Evolutionary conservation across 1,140 invertebrate genomes (phyloP).

Genomic region (Papilio aristodemus): DNA sequence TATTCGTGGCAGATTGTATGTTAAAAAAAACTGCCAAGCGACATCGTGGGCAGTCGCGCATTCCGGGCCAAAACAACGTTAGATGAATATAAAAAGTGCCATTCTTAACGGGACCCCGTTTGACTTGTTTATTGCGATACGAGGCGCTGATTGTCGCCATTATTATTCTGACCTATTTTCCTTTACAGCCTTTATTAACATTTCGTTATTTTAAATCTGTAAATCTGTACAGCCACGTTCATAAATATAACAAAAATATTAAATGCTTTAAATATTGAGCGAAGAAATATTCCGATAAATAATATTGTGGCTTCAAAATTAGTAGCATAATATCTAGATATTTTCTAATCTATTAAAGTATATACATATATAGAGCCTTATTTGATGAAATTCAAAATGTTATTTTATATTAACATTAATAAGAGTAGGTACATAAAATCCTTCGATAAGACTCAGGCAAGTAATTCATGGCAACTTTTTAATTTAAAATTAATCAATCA

Average conservation of each 20-base stretch:
- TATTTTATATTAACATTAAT: neutral
- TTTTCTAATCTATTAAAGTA: neutral
- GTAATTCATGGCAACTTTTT: conserved; percentile 62
- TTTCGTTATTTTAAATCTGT: conserved; percentile 25
- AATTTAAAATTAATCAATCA: conserved; percentile 67
- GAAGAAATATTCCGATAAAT: too few species aligned
- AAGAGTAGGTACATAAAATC: conserved; percentile 46
- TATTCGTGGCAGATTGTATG: conserved; percentile 5
- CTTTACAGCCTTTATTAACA: conserved; percentile 28
- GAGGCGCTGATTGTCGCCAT: conserved; percentile 33
- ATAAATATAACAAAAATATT: neutral
- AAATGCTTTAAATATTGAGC: too few species aligned
- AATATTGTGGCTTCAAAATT: neutral
- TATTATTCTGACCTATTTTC: conserved; percentile 34
- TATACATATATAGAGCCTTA: too few species aligned
- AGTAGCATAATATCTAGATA: neutral
- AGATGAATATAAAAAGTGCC: conserved; percentile 34
- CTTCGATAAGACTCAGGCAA: conserved; percentile 53
- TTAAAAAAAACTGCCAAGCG: conserved; percentile 11
- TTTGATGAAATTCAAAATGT: conserved; percentile 2
- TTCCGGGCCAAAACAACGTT: conserved; percentile 35
- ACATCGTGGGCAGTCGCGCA: conserved; percentile 20
- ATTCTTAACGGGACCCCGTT: conserved; percentile 34
- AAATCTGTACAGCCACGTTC: neutral
- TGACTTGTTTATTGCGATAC: conserved; percentile 35